Percentiles rank a stretch among this genome's conserved stretches.
These are phyloP conservation scores for Subacronicta megacephala DNA, from an alignment of 2,888 invertebrate species.

Conservation along the genomic window DNA sequence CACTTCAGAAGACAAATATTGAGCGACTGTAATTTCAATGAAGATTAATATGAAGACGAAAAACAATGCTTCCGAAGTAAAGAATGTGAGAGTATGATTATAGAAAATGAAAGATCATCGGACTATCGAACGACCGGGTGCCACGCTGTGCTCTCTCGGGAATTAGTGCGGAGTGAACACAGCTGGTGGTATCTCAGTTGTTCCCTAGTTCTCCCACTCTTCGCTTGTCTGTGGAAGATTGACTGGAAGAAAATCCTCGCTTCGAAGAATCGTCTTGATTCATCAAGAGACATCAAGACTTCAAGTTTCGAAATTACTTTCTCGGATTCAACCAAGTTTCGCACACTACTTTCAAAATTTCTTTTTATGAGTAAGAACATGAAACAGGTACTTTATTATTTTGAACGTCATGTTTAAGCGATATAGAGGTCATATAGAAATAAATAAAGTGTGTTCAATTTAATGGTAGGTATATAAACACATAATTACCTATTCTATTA, in stretches of 20 bases:
- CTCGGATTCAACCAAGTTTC: not conserved
- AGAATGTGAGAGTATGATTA: conserved; percentile 27
- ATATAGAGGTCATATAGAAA: too few relatives aligned
- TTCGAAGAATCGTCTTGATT: not conserved
- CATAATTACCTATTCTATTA: conserved; percentile 6
- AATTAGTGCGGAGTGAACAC: conserved; percentile 96
- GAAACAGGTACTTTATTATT: not conserved
- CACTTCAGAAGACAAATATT: not conserved
- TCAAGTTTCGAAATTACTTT: conserved; percentile 1
- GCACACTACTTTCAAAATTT: conserved; percentile 1
- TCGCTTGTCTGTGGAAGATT: conserved; percentile 19
- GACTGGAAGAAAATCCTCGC: conserved; percentile 2
- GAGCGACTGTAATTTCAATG: not conserved
- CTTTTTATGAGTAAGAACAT: not conserved
- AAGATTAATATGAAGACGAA: too few relatives aligned
- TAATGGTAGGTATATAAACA: too few relatives aligned
- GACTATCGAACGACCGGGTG: conserved; percentile 95
- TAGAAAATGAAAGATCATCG: conserved; percentile 48
- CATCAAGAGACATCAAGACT: not conserved
- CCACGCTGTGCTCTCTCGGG: conserved; percentile 99
- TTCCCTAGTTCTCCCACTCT: conserved; percentile 87
- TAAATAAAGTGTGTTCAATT: too few relatives aligned
- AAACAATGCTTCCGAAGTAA: not conserved
- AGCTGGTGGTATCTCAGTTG: conserved; percentile 99
- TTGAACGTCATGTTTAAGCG: not conserved